Percentiles rank a stretch among this genome's conserved stretches.
Evolutionary conservation across 2,797 vertebrate species (phyloP).

Genomic region (Sebastes trivittatus): DNA sequence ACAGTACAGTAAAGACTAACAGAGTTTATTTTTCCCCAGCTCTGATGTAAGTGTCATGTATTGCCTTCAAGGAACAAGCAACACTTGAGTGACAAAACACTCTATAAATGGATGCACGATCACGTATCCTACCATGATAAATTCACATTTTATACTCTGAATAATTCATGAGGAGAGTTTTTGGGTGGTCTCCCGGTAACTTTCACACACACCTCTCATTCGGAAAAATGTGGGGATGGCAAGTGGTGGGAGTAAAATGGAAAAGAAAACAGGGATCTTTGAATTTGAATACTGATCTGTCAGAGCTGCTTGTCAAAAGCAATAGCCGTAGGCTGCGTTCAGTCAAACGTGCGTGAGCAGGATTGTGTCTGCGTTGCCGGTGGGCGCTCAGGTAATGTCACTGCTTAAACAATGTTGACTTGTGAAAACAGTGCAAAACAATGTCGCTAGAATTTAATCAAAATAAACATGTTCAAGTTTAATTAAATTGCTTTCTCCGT

Average conservation of each 20-base stretch:
- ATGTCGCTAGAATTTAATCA: conserved; percentile 56
- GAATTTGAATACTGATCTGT: conserved; percentile 46
- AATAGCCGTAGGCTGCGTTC: conserved; percentile 41
- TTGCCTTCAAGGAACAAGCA: conserved; percentile 36
- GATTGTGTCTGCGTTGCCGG: conserved; percentile 41
- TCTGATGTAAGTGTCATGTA: conserved; percentile 23
- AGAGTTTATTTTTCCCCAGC: background rate
- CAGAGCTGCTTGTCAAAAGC: conserved; percentile 44
- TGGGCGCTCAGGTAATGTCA: conserved; percentile 54
- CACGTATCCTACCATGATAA: conserved; percentile 61
- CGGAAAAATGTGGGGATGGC: conserved; percentile 1
- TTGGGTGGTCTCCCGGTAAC: conserved; percentile 34
- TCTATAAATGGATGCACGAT: conserved; percentile 69
- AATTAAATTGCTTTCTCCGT: conserved; percentile 60
- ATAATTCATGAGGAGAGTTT: conserved; percentile 63
- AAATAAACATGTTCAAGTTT: conserved; percentile 56
- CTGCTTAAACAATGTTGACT: conserved; percentile 57
- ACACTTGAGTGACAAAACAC: conserved; percentile 41
- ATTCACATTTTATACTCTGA: conserved; percentile 41
- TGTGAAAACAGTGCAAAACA: conserved; percentile 54
- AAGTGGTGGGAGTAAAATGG: conserved; percentile 40
- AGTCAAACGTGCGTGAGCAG: conserved; percentile 20
- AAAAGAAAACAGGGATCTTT: conserved; percentile 26
- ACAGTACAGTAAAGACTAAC: conserved; percentile 7
- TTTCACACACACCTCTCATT: conserved; percentile 39